Percentiles rank a stretch among this genome's conserved stretches.
phyloP scores from a whole-genome alignment of 1,140 invertebrate species.

The Drusus annulatus region DNA sequence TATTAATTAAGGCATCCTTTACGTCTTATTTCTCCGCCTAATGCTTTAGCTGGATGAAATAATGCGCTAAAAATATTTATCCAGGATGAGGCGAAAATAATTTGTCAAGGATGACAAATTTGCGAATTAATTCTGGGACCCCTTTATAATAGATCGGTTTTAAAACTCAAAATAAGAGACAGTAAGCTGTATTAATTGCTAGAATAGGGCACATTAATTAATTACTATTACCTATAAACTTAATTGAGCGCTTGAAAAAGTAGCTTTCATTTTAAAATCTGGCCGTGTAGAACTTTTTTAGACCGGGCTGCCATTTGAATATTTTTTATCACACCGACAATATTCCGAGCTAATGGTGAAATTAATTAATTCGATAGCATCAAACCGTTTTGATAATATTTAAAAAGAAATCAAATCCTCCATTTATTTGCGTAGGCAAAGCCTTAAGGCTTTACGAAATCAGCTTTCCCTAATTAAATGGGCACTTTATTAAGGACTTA shows the following conservation, averaged over 20 bases:
- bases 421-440: constrained; percentile 11
- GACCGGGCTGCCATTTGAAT: no score
- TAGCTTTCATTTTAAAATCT: no score
- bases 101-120: constrained; percentile 37
- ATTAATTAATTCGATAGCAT: no score
- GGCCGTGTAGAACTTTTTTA: no score
- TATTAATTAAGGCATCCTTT: constrained; percentile 47
- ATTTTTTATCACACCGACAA: no score
- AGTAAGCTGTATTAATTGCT: no score
- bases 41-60: constrained; percentile 44
- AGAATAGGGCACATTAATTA: no score
- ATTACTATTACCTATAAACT: no score
- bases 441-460: constrained; percentile 22
- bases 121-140: constrained; percentile 3
- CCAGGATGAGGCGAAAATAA: constrained; percentile 14
- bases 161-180: neutral
- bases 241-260: no score
- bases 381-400: no score
- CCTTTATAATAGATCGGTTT: constrained; percentile 5
- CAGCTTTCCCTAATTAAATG: constrained; percentile 49
- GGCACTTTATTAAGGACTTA: constrained; percentile 50
- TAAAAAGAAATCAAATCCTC: neutral
- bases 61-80: constrained; percentile 45
- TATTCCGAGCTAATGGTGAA: no score
- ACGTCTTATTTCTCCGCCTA: constrained; percentile 37